Percentiles rank a stretch among this genome's conserved stretches.
Evolutionary conservation across 2,797 vertebrate genomes (phyloP).

Genomic region (Chrysocyon brachyurus): DNA sequence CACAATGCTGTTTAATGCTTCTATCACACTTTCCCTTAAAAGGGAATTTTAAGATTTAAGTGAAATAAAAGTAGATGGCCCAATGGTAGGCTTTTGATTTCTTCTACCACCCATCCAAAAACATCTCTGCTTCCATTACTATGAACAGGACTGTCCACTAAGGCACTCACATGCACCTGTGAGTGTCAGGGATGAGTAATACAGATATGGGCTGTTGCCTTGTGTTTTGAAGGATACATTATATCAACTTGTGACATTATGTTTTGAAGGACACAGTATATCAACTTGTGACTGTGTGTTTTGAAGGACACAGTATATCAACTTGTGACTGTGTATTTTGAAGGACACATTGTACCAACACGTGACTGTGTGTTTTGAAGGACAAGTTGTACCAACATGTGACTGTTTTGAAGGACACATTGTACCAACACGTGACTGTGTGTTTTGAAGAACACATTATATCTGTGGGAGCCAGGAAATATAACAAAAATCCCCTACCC

Average conservation of each 20-base stretch:
- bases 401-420: not conserved
- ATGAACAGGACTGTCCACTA: no score
- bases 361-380: not conserved
- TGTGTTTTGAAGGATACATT: not conserved
- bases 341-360: not conserved
- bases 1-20: accelerated
- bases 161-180: not conserved
- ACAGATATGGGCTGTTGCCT: no score
- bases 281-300: not conserved
- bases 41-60: no score
- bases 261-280: not conserved
- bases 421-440: no score
- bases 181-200: no score
- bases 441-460: no score
- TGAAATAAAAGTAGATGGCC: not conserved
- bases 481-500: no score
- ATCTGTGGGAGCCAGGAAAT: no score
- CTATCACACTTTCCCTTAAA: accelerated
- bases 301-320: not conserved
- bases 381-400: not conserved
- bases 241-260: no score
- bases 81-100: accelerated
- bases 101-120: accelerated
- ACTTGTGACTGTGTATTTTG: not conserved
- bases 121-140: not conserved